Evolutionary conservation across 2,888 invertebrate genomes (phyloP).

Genomic region (Thecophora atra): DNA sequence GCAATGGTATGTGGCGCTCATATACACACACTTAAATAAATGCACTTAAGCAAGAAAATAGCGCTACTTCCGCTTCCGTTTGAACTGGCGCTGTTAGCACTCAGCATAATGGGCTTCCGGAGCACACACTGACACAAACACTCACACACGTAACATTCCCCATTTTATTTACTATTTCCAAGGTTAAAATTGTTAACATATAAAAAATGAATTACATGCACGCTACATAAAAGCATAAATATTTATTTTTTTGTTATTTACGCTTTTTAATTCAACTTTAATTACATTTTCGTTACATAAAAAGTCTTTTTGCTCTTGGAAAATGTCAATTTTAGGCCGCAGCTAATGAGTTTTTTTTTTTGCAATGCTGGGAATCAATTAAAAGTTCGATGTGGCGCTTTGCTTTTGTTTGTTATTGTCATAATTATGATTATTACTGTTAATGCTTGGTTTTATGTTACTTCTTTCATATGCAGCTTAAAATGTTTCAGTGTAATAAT

Average conservation of each 20-base stretch:
- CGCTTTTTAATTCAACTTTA: background rate
- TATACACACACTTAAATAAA: background rate
- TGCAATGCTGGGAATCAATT: background rate
- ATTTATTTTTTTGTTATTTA: background rate
- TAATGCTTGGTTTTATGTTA: background rate
- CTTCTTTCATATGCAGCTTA: background rate
- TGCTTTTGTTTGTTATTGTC: background rate
- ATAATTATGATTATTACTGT: background rate
- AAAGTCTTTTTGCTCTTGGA: background rate
- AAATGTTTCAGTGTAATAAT: background rate
- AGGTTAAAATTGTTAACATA: background rate
- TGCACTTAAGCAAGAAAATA: slow-evolving; percentile 40
- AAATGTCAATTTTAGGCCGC: slow-evolving; percentile 11
- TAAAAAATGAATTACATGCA: slow-evolving; percentile 5
- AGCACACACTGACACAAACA: background rate
- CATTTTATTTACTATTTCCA: slow-evolving; percentile 3
- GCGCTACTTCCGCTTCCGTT: slow-evolving; percentile 45
- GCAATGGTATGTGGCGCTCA: background rate
- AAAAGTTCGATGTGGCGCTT: background rate
- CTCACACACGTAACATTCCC: background rate
- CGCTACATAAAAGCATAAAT: background rate
- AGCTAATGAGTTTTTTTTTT: background rate
- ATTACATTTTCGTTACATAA: background rate
- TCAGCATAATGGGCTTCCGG: slow-evolving; percentile 23
- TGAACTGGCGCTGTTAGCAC: slow-evolving; percentile 30